Base-by-base conservation (phyloP, 2,113 vertebrate genomes). In the Datnioides undecimradiatus region DNA sequence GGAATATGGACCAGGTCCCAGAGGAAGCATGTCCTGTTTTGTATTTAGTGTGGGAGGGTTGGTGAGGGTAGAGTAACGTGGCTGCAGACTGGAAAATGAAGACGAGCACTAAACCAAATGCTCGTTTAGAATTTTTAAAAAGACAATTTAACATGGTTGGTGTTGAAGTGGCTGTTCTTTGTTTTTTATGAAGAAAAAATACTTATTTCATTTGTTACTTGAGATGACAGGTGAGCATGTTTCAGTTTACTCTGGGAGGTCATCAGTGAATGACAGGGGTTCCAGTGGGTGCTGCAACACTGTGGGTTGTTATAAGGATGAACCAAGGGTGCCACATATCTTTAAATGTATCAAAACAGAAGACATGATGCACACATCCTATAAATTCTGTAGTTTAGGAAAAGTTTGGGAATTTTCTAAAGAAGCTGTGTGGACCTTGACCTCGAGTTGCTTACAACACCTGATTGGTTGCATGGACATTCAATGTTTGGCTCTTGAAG, bases 21-120 rank as follows among this genome's bases (percentile, higher is more conserved):
- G 45, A 71, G 16, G 67, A 74, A 25, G 21, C 0, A 6, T 82
- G 41, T 82, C 67, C 7, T 57, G 55, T 84, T 86, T 82, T 72
- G 80, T 80, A n/a, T 51, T 17, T 9, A 51, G 19, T 43, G 38
- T 13, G 25, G 31, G 12, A 13, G 6, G 19, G 49, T 58, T 45
- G 16, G 14, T 40, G 52, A 60, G 69, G 31, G 48, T 60, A 40
- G 13, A 72, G 54, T 59, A 52, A 48, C 34, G 19, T 40, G 6
- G 19, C 54, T 31, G 62, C 21, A 64, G 25, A n/a, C 8, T 36
- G 29, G 54, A 29, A 70, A 75, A 43, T 59, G 41, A 72, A 79
- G 34, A 64, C n/a, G 34, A 72, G 9, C 25, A 31, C 25, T 0
- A 1, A 55, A 38, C 33, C 19, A 36, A 76, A 23, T 36, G 27